Base-by-base conservation (phyloP, 1,140 invertebrate genomes). In the Lordiphosa collinella region DNA sequence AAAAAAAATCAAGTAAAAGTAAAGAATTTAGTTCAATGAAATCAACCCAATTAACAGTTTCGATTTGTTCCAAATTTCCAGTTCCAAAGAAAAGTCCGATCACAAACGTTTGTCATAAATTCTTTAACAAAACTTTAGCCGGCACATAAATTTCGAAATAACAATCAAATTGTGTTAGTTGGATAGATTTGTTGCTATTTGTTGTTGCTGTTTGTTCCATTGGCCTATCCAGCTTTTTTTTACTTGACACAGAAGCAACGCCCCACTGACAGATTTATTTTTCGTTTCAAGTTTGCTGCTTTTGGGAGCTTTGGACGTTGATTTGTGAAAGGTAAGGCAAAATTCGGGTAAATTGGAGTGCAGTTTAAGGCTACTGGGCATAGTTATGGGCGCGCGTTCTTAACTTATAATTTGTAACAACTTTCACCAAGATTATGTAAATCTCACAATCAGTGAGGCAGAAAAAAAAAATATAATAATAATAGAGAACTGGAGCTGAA, bases 391-490 rank as follows among this genome's bases (percentile, higher is more conserved):
- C 22, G 22, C 50, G 52, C 49, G 66, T 80, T 79, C 75, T 79
- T 58, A 73, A 59, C 56, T 82, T 50, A 65, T 82, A 75, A 79
- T 79, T 79, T 79, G 76, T 80, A 49, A 79, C 54, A 79, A 79
- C 75, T 79, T 79, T 79, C 75, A 75, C 75, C 70, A 32, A 62
- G 75, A 79, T 79, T 79, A 79, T 79, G 75, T 79, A 79, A 79
- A 79, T 75, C 61, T 54, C 43, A 55, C 35, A 18, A 44, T 44
- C 41, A 37, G 5, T 44, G 32, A 51, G 51, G 25, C 35, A 48
- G 64, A 44, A 48, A 47, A 38, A 47, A 38, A 22, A 31, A 32
- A 67, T 41, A 61, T 61, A 62, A 55, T 54, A 67, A 67, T 59
- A 53, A 36, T n/a, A 7, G 31, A 38, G 52, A 63, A 34, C 6